Evolutionary conservation across 2,797 vertebrate species (phyloP).

Genomic region (Corythornis leucogaster): DNA sequence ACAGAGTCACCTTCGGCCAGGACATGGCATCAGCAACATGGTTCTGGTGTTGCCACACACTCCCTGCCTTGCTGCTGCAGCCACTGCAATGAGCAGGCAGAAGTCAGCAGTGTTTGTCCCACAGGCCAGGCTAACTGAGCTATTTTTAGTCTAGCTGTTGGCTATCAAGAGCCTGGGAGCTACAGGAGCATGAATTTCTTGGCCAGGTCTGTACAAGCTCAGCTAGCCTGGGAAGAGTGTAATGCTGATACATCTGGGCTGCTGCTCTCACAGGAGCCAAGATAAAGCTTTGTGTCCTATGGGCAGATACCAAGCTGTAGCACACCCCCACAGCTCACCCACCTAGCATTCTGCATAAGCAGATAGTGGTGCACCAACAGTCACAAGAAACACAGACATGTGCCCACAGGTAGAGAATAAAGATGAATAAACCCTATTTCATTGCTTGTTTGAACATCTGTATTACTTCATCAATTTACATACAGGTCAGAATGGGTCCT

Average conservation of each 20-base stretch:
- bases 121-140: not conserved
- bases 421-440: not conserved
- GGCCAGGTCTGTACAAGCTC: not conserved
- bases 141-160: not conserved
- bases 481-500: not conserved
- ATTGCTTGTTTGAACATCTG: fast-evolving
- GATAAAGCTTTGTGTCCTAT: not conserved
- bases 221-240: not conserved
- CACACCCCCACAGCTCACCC: not conserved
- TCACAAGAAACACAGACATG: not conserved
- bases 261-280: not conserved
- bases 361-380: not conserved
- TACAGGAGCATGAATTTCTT: not conserved
- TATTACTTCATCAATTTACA: not conserved
- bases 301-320: not conserved
- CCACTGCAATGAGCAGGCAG: not conserved
- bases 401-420: not conserved
- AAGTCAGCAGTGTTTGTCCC: not conserved
- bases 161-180: not conserved
- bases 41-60: not conserved
- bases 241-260: not conserved
- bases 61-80: not conserved
- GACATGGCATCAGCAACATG: fast-evolving
- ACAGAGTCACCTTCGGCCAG: not conserved
- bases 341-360: not conserved